phyloP scores from a whole-genome alignment of 2,113 vertebrate species.

The Salvator merianae region DNA sequence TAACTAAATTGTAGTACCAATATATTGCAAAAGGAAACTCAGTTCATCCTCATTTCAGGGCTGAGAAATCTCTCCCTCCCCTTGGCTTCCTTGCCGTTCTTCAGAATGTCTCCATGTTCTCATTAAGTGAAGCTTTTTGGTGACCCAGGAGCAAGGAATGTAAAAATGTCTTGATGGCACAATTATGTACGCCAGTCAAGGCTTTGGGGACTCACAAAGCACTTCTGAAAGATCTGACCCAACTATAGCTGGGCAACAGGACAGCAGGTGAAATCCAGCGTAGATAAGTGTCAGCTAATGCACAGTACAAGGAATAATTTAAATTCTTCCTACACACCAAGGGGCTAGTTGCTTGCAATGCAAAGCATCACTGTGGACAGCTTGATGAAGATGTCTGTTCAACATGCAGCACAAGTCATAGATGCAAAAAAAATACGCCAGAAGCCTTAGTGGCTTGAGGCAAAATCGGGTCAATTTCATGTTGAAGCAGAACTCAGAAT shows the following conservation, averaged over 20 bases:
- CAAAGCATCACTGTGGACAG: conserved; percentile 66
- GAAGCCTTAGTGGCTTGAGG: conserved; percentile 37
- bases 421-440: conserved; percentile 29
- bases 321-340: conserved; percentile 64
- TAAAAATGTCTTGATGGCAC: conserved; percentile 72
- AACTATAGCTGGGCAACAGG: conserved; percentile 67
- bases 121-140: conserved; percentile 65
- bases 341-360: conserved; percentile 73
- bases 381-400: conserved; percentile 61
- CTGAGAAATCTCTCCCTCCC: conserved; percentile 57
- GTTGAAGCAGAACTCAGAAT: conserved; percentile 40
- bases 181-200: conserved; percentile 72
- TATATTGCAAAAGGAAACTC: conserved; percentile 53
- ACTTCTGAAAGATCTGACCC: conserved; percentile 64
- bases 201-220: conserved; percentile 60
- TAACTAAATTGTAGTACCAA: conserved; percentile 42
- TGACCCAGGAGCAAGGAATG: conserved; percentile 69
- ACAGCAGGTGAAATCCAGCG: conserved; percentile 71
- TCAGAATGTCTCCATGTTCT: conserved; percentile 56
- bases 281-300: conserved; percentile 68
- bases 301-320: conserved; percentile 69
- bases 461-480: conserved; percentile 22
- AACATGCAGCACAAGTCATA: conserved; percentile 42
- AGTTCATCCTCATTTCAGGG: conserved; percentile 51
- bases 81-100: too few species aligned